Evolutionary conservation across 2,113 vertebrate species (phyloP).

Genomic region (Oncorhynchus nerka): DNA sequence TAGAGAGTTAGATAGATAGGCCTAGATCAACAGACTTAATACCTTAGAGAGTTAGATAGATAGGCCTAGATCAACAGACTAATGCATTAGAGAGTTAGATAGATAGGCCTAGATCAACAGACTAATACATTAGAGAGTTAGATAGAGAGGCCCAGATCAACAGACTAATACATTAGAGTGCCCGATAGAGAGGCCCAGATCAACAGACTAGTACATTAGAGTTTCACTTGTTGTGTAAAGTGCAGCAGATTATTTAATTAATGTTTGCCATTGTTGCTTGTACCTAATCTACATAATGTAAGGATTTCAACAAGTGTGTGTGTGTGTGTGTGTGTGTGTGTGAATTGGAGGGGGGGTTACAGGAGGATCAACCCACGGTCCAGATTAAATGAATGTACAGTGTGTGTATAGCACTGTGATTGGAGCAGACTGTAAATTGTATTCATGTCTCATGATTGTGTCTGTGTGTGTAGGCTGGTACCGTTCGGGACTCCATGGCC

Average conservation of each 20-base stretch:
- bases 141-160: too few species aligned
- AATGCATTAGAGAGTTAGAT: too few species aligned
- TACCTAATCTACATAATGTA: background rate
- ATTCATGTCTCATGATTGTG: background rate
- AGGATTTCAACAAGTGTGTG: background rate
- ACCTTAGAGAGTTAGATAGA: too few species aligned
- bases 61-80: too few species aligned
- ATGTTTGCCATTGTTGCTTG: background rate
- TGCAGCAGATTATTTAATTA: background rate
- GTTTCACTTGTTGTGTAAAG: background rate
- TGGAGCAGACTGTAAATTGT: background rate
- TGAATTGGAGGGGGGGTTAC: background rate
- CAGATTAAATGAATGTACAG: background rate
- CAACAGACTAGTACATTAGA: too few species aligned
- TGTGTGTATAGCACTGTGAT: background rate
- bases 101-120: too few species aligned
- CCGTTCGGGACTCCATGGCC: constrained; percentile 94
- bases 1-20: too few species aligned
- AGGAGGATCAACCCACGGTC: background rate
- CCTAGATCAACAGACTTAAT: too few species aligned
- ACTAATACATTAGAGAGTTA: too few species aligned
- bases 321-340: background rate
- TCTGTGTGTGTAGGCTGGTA: constrained; percentile 79
- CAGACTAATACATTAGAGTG: too few species aligned
- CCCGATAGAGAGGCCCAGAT: too few species aligned